Conservation (phyloP, 2,797 vertebrate genomes). For the Furcifer pardalis region DNA sequence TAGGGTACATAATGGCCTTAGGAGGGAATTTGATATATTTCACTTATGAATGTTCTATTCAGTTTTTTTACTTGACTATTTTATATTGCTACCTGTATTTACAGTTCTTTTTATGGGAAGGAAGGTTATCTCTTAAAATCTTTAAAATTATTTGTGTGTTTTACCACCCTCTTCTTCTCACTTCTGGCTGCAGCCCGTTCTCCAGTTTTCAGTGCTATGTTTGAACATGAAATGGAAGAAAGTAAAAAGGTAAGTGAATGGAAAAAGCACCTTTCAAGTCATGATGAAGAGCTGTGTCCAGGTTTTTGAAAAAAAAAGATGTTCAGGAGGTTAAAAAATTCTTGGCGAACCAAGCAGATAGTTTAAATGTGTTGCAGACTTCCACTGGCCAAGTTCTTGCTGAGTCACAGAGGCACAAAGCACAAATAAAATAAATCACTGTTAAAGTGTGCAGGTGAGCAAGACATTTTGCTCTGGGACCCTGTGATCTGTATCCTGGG, state of each 20-base stretch:
- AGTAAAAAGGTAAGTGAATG: conserved; percentile 85
- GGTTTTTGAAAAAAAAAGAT: neutral
- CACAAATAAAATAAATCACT: conserved; percentile 3
- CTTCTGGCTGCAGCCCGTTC: conserved; percentile 83
- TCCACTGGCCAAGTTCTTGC: neutral
- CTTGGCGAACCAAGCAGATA: neutral
- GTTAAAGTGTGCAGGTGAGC: conserved; percentile 4
- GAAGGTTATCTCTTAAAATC: neutral
- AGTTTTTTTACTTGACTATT: conserved; percentile 3
- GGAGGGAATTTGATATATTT: neutral
- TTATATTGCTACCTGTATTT: conserved; percentile 5
- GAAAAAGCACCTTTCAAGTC: neutral
- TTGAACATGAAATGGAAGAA: conserved; percentile 93
- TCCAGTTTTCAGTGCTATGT: conserved; percentile 94
- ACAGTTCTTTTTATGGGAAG: neutral
- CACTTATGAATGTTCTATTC: neutral
- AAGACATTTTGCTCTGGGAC: conserved; percentile 8
- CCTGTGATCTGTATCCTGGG: neutral
- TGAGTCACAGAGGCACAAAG: neutral
- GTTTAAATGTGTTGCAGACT: neutral
- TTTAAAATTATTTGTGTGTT: neutral
- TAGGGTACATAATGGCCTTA: neutral
- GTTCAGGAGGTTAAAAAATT: neutral
- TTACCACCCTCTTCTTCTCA: conserved; percentile 1
- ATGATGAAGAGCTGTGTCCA: neutral